phyloP scores from a whole-genome alignment of 2,888 invertebrate genomes.

The Lithophane ornitopus region DNA sequence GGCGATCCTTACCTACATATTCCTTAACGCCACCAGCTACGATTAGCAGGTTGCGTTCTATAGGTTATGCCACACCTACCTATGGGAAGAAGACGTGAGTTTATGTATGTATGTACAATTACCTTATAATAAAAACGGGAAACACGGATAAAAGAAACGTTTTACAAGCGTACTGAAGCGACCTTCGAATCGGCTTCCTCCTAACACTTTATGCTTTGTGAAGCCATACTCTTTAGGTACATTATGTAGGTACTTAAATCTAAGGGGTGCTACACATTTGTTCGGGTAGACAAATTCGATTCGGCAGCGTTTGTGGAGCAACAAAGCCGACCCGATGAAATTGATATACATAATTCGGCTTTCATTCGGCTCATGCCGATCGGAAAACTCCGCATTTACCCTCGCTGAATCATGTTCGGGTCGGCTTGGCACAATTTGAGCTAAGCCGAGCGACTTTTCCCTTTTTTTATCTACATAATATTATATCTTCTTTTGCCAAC shows the following conservation, averaged over 20 bases:
- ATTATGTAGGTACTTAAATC: not conserved
- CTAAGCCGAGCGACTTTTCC: not conserved
- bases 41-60: too few species aligned
- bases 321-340: not conserved
- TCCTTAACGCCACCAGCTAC: too few species aligned
- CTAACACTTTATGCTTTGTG: conserved; percentile 23
- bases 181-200: not conserved
- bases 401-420: not conserved
- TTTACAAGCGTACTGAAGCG: conserved; percentile 5
- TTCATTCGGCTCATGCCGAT: not conserved
- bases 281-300: not conserved
- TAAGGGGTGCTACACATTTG: not conserved
- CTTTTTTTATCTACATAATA: not conserved
- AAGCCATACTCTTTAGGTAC: not conserved
- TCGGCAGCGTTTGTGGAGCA: not conserved
- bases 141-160: not conserved
- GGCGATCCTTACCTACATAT: too few species aligned
- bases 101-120: too few species aligned
- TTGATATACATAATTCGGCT: too few species aligned
- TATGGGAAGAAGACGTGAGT: too few species aligned
- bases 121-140: not conserved
- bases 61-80: too few species aligned
- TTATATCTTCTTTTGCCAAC: not conserved
- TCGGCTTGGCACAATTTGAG: too few species aligned
- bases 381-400: too few species aligned